Conservation (phyloP, 2,113 vertebrate genomes). For the Brachirus orientalis region DNA sequence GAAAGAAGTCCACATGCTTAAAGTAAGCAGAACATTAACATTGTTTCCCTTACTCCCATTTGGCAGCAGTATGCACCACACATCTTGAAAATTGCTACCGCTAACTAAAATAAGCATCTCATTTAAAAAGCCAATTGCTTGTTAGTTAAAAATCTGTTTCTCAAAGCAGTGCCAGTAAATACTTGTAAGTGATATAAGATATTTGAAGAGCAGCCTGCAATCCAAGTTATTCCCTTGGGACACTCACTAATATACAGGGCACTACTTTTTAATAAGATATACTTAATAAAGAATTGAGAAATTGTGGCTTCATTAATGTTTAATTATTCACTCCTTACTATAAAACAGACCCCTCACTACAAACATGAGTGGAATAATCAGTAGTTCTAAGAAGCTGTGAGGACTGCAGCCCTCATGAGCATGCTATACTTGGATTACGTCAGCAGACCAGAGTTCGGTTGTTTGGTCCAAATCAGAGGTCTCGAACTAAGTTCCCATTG, state of each 20-base stretch:
- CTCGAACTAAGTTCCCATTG: no score
- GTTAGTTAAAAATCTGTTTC: neutral
- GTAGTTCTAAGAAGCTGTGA: neutral
- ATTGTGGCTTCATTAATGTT: neutral
- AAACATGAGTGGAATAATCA: neutral
- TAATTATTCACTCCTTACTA: neutral
- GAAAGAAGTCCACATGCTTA: no score
- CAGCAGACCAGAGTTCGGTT: no score
- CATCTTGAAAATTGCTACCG: neutral
- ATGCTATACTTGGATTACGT: neutral
- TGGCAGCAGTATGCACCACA: neutral
- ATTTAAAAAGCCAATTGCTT: neutral
- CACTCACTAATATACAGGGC: neutral
- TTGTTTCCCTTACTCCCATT: neutral
- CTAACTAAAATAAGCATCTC: constrained; percentile 3
- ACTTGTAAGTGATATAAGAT: no score
- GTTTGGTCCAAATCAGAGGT: no score
- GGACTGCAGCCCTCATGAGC: neutral
- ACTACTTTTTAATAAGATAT: no score
- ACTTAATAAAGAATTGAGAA: neutral
- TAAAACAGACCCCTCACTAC: constrained; percentile 1
- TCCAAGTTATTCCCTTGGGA: neutral
- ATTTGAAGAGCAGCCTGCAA: no score
- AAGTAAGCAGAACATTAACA: no score
- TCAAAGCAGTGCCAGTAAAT: no score